Base-by-base conservation (phyloP, 2,888 invertebrate species). In the Lasioglossum zephyrum region DNA sequence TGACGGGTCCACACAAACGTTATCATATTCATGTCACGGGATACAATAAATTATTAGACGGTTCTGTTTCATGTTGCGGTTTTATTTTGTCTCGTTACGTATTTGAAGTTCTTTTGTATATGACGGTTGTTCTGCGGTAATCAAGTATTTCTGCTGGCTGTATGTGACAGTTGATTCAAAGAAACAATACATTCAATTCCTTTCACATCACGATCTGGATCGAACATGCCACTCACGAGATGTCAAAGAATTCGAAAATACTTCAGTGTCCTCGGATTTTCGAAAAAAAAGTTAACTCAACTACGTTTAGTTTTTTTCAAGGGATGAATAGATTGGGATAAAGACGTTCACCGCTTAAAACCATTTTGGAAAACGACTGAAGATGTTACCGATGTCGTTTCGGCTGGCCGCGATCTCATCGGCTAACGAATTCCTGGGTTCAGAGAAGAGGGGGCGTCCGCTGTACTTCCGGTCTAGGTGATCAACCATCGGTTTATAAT, bases 401-500 rank as follows among this genome's bases (percentile, higher is more conserved):
- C 95, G 95, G 82, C 96, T 95, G 44, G 96, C 96, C 81, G 95
- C 95, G 82, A 95, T 95, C 89, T 96, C 96, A 87, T 96, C 96
- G 88, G 95, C 95, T 90, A 96, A 95, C 70, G 96, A 96, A 69
- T 90, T 94, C 91, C 95, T 93, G 87, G 94, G 93, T 91, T 95
- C 95, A 79, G 94, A 87, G 92, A 94, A 94, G 77, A 95, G 92
- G 79, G 96, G 96, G 82, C 96, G 95, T 79, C 96, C 96, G 87
- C 96, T 96, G 93, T 96, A 96, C 95, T 97, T 98, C 89, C 97
- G 96, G 94, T 98, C 97, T 89, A 98, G 95, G 83, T 97, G 96
- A 94, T 98, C 97, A 73, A 98, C 95, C 89, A 97, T 97, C 18
- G 97, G 97, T 91, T 97, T 97, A 96, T 98, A 98, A 95, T 98